phyloP scores from a whole-genome alignment of 2,888 invertebrate species.

The Blastobasis adustella region DNA sequence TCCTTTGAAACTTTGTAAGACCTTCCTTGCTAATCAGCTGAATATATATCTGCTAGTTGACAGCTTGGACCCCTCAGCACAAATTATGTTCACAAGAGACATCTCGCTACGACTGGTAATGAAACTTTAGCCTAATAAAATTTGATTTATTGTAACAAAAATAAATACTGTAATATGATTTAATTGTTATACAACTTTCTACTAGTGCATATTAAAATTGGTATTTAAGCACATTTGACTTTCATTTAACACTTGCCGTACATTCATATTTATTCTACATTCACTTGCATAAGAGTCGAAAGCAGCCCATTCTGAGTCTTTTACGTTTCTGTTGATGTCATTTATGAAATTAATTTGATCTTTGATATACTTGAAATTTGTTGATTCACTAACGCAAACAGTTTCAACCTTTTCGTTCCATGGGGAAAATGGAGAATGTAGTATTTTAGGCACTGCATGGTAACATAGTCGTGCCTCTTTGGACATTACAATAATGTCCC shows the following conservation, averaged over 20 bases:
- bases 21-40: too few relatives aligned
- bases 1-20: too few relatives aligned
- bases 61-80: too few relatives aligned
- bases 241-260: slow-evolving; percentile 88
- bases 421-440: slow-evolving; percentile 60
- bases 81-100: too few relatives aligned
- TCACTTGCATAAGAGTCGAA: slow-evolving; percentile 77
- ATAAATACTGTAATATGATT: too few relatives aligned
- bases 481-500: slow-evolving; percentile 95
- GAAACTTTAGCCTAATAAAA: too few relatives aligned
- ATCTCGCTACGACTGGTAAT: too few relatives aligned
- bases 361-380: slow-evolving; percentile 35
- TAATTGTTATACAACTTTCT: background rate
- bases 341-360: slow-evolving; percentile 23
- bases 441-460: slow-evolving; percentile 94
- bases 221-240: slow-evolving; percentile 64
- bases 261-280: slow-evolving; percentile 94
- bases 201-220: slow-evolving; percentile 22
- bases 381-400: slow-evolving; percentile 4
- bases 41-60: too few relatives aligned
- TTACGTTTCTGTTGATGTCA: slow-evolving; percentile 31
- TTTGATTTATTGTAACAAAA: too few relatives aligned
- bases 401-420: slow-evolving; percentile 53
- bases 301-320: slow-evolving; percentile 60
- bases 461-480: slow-evolving; percentile 88